These are phyloP conservation scores for human DNA, from an alignment of 2,113 vertebrate species.

Conservation along the genomic window DNA sequence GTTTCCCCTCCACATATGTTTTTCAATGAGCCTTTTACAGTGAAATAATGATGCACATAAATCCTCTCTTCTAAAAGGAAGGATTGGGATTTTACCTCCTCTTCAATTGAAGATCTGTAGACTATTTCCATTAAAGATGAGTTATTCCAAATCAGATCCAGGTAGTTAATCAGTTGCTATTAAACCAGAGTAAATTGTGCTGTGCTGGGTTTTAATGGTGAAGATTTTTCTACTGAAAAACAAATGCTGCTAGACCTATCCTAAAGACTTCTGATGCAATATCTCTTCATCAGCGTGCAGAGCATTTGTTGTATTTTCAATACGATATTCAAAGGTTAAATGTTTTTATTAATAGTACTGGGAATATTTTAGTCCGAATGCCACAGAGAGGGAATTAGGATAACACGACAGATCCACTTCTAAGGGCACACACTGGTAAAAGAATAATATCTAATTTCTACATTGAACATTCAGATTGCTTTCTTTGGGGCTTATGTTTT, in stretches of 20 bases:
- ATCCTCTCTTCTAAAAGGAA: not conserved
- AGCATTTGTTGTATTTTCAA: not conserved
- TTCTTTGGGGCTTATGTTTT: constrained; percentile 21
- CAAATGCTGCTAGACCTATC: not conserved
- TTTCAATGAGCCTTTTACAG: not conserved
- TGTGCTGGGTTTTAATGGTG: not conserved
- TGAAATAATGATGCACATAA: not conserved
- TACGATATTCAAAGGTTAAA: not conserved
- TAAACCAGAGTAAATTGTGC: not conserved
- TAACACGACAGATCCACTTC: not conserved
- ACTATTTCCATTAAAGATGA: not conserved
- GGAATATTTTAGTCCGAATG: not conserved
- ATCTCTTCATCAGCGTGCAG: not conserved
- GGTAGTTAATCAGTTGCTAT: not conserved
- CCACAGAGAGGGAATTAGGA: not conserved
- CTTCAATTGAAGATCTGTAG: not conserved
- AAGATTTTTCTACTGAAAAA: not conserved
- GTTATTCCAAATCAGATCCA: not conserved
- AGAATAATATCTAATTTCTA: not conserved
- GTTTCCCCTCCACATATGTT: not conserved
- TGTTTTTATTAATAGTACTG: not conserved
- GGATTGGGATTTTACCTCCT: not conserved
- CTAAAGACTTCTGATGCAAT: not conserved
- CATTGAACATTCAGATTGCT: not conserved
- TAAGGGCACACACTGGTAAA: not conserved